phyloP scores from a whole-genome alignment of 92 coral and sea anemone genomes.

The Palythoa heliodiscus region DNA sequence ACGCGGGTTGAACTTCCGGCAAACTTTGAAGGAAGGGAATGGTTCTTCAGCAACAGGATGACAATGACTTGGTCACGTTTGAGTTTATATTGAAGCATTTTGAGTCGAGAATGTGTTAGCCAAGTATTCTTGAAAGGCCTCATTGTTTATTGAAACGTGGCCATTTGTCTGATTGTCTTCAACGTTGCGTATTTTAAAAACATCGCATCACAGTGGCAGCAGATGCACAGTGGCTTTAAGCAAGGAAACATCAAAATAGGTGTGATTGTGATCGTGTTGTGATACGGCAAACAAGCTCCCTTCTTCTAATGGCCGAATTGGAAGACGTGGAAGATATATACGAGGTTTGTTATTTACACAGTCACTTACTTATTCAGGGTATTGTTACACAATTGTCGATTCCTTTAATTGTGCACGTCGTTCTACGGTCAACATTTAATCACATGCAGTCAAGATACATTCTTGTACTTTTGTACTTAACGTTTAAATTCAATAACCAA shows the following conservation, averaged over 20 bases:
- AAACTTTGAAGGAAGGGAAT: background rate
- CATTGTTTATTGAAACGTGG: background rate
- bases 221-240: background rate
- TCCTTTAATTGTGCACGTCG: too few relatives aligned
- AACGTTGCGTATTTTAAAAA: background rate
- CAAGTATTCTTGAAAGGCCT: background rate
- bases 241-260: background rate
- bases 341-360: background rate
- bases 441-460: too few relatives aligned
- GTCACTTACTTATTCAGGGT: background rate
- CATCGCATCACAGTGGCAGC: background rate
- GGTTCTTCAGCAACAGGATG: background rate
- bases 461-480: too few relatives aligned
- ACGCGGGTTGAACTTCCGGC: background rate
- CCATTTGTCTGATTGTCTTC: background rate
- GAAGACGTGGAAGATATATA: background rate
- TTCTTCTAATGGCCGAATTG: constrained; percentile 2
- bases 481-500: too few relatives aligned
- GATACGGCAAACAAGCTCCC: background rate
- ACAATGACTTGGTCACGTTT: background rate
- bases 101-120: background rate
- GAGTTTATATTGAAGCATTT: background rate
- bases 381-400: background rate
- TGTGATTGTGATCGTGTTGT: background rate
- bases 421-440: too few relatives aligned